phyloP scores from a whole-genome alignment of 2,113 vertebrate genomes.

The Elanus axillaris region DNA sequence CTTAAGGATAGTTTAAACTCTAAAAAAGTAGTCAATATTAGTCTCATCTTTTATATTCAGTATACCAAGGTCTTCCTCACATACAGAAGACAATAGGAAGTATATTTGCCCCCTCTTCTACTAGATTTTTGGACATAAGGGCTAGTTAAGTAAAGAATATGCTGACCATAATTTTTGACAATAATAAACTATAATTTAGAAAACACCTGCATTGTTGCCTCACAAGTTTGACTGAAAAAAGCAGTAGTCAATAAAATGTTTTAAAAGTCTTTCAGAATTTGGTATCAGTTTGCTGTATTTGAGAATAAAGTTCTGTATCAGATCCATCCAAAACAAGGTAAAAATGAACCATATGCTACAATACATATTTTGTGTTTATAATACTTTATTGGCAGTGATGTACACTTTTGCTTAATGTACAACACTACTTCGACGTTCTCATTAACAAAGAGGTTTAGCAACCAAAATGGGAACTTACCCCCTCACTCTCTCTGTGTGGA shows the following conservation, averaged over 20 bases:
- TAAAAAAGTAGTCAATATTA: background rate
- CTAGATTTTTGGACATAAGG: background rate
- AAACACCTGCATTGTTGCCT: background rate
- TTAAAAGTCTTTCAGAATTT: background rate
- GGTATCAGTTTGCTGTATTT: background rate
- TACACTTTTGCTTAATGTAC: background rate
- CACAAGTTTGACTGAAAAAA: background rate
- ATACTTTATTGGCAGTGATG: background rate
- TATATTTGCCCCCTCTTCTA: background rate
- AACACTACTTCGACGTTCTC: background rate
- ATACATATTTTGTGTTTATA: background rate
- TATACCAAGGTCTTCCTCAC: background rate
- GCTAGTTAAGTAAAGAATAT: background rate
- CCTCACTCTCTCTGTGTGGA: slow-evolving; percentile 94
- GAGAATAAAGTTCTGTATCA: background rate
- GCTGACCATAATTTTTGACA: background rate
- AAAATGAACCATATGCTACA: background rate
- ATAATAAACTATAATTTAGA: background rate
- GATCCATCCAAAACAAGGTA: background rate
- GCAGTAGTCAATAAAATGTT: background rate
- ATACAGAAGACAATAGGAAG: background rate
- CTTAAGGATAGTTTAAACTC: background rate
- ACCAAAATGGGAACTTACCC: slow-evolving; percentile 83
- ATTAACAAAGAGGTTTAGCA: background rate
- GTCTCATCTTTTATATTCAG: background rate